Percentiles rank a stretch among this genome's conserved stretches.
These are phyloP conservation scores for Melikaiella ostensackeni DNA, from an alignment of 2,888 invertebrate genomes.

Conservation along the genomic window DNA sequence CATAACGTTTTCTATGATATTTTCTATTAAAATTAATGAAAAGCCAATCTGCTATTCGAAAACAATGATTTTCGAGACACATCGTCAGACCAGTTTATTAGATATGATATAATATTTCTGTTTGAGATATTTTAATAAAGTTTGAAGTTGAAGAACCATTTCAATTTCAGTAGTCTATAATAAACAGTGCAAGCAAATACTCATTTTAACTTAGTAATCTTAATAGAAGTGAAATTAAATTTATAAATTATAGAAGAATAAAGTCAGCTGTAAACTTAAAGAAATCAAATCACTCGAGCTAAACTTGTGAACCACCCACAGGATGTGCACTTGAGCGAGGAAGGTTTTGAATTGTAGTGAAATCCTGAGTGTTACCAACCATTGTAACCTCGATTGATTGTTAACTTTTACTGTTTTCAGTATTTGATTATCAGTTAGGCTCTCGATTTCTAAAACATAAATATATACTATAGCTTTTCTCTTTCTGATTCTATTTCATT, in stretches of 20 bases:
- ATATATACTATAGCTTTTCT: neutral
- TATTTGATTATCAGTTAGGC: slow-evolving; percentile 9
- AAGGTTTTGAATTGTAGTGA: slow-evolving; percentile 65
- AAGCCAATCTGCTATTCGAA: no score
- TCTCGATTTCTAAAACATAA: slow-evolving; percentile 18
- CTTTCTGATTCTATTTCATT: neutral
- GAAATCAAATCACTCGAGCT: slow-evolving; percentile 61
- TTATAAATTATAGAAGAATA: neutral
- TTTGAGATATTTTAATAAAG: neutral
- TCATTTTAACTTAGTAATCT: neutral
- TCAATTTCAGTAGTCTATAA: neutral
- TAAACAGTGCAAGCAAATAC: neutral
- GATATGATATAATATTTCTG: no score
- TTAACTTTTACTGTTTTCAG: slow-evolving; percentile 28
- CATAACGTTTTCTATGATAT: no score
- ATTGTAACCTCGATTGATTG: slow-evolving; percentile 26
- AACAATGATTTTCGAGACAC: no score
- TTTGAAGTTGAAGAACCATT: neutral
- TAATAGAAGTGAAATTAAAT: neutral
- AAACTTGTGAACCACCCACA: slow-evolving; percentile 62
- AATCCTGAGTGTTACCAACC: slow-evolving; percentile 53
- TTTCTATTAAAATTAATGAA: no score
- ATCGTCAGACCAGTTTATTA: no score
- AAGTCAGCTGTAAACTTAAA: neutral
- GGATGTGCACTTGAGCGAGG: slow-evolving; percentile 61